Evolutionary conservation across 2,113 vertebrate species (phyloP), one percentile per base, ranked within the genome.

Genomic region (Jaculus jaculus): DNA sequence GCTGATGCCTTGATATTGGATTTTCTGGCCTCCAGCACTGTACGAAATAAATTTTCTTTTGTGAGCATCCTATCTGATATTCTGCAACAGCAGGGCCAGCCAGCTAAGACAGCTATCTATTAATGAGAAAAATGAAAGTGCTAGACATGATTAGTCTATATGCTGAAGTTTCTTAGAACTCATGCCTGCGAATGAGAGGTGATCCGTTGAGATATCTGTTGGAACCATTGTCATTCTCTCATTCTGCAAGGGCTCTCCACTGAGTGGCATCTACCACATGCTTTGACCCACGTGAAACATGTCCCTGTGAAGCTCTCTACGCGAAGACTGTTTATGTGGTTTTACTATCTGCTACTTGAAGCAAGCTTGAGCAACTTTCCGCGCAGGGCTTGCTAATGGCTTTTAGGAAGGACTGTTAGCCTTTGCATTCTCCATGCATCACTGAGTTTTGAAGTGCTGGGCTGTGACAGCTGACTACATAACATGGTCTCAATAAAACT

Each of bases 371-470:
- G 11, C 32, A 95, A 26, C 47, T 47, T 42, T 96, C 51, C 42
- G 77, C 72, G 83, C 73, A 60, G 37, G 12, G 65, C 87, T 79
- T 87, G 84, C 73, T 91, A 79, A 87, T 23, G 7, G 81, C 71
- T 94, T 91, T 93, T 94, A 81, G 88, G 93, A 90, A 81, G 42
- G 86, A 93, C 71, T 66, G 24, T 83, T 84, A 73, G 63, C 75
- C 80, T 95, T 94, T 88, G 82, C 87, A 88, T 95, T 94, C 93
- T 93, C 95, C 92, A 95, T 51, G 89, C 90, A 83, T 88, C 20
- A 0, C 69, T 94, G 96, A 88, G 83, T 92, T 97, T 96, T 92
- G 82, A 96, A 96, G 94, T 92, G 39, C 68, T 66, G 81, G 74
- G 30, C 75, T 84, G 47, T 69, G 75, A 78, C 66, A 77, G 85